A percentile compares a stretch with the other conserved stretches of the same genome.
These are phyloP conservation scores for Cryptocephalus moraei DNA, from an alignment of 2,888 invertebrate species.

Conservation along the genomic window DNA sequence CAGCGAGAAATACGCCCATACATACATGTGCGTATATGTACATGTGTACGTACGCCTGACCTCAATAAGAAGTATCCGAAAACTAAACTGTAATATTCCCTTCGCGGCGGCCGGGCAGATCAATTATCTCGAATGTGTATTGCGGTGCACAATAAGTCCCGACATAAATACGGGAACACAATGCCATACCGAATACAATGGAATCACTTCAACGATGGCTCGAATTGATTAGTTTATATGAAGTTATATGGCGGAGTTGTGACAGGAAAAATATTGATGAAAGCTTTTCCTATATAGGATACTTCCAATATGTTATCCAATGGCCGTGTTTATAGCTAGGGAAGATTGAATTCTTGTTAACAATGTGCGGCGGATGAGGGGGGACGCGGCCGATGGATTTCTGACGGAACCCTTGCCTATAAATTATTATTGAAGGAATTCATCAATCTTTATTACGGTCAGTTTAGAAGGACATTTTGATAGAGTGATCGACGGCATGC, in stretches of 20 bases:
- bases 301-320: constrained; percentile 23
- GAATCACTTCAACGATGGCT: constrained; percentile 1
- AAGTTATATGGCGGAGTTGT: constrained; percentile 22
- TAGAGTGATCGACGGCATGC: constrained; percentile 7
- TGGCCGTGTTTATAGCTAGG: constrained; percentile 20
- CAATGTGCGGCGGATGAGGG: constrained; percentile 14
- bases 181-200: no score
- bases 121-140: no score
- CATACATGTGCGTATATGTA: no score
- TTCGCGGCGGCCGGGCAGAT: no score
- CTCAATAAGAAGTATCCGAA: no score
- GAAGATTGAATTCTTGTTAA: constrained; percentile 25
- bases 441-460: constrained; percentile 24
- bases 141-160: no score
- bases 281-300: constrained; percentile 21
- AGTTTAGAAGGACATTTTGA: constrained; percentile 15
- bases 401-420: constrained; percentile 12
- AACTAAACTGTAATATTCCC: no score
- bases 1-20: no score
- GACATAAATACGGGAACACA: no score
- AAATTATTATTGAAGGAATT: constrained; percentile 19
- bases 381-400: constrained; percentile 3
- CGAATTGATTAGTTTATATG: constrained; percentile 23
- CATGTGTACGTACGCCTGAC: no score
- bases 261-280: constrained; percentile 26